These are phyloP conservation scores for Melanostoma mellinum DNA, from an alignment of 2,888 invertebrate species.

Conservation along the genomic window DNA sequence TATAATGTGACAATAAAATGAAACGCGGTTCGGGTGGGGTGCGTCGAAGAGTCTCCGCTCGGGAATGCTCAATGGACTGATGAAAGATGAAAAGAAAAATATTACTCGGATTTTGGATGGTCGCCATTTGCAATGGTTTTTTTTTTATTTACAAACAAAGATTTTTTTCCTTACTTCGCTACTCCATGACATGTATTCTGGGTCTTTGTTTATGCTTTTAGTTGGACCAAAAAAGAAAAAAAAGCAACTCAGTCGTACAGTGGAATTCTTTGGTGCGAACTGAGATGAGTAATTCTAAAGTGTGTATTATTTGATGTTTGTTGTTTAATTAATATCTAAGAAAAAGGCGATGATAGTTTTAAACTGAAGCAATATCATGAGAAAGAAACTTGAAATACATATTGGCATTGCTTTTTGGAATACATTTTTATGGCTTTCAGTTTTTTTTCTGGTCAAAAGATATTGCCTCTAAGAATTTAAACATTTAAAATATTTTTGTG, in stretches of 20 bases:
- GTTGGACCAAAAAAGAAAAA: conserved; percentile 2
- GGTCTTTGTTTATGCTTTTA: conserved; percentile 26
- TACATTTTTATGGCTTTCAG: too few species aligned
- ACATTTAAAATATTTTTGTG: too few species aligned
- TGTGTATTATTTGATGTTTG: conserved; percentile 14
- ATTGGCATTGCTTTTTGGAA: too few species aligned
- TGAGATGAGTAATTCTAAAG: conserved; percentile 4
- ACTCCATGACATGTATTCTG: neutral
- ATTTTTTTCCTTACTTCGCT: neutral
- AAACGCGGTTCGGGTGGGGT: conserved; percentile 10
- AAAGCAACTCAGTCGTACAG: neutral
- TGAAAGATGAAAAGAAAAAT: conserved; percentile 65
- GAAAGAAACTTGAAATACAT: too few species aligned
- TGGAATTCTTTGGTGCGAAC: conserved; percentile 1
- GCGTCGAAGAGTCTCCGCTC: conserved; percentile 12
- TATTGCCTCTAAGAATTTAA: too few species aligned
- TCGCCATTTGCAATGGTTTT: conserved; percentile 55
- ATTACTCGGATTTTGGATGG: conserved; percentile 16
- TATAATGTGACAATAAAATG: conserved; percentile 72
- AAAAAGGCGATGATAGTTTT: conserved; percentile 41
- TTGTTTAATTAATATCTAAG: conserved; percentile 36
- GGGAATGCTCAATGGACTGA: conserved; percentile 23
- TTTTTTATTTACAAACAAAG: conserved; percentile 57
- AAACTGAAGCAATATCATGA: conserved; percentile 11
- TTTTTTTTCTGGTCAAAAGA: too few species aligned